phyloP scores from a whole-genome alignment of 2,888 invertebrate species.

The Trichopoda pennipes region DNA sequence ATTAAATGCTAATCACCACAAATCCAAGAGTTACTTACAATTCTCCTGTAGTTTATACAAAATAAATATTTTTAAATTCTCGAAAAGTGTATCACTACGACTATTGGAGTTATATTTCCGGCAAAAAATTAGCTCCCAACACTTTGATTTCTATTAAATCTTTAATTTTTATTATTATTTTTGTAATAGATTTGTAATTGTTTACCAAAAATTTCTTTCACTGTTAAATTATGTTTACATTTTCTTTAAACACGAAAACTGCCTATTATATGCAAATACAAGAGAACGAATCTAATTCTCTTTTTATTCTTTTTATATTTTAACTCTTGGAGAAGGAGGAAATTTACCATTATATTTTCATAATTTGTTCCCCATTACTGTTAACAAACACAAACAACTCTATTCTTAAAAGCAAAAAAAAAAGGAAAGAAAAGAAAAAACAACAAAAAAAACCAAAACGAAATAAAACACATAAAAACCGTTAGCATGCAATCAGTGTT shows the following conservation, averaged over 20 bases:
- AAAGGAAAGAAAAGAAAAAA: too few relatives aligned
- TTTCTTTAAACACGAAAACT: conserved; percentile 27
- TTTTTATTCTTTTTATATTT: conserved; percentile 8
- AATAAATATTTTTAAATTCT: too few relatives aligned
- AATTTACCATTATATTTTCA: conserved; percentile 3
- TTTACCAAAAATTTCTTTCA: conserved; percentile 25
- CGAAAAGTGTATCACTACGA: too few relatives aligned
- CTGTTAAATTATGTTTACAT: conserved; percentile 23
- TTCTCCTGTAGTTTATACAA: too few relatives aligned
- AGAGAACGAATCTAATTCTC: conserved; percentile 23
- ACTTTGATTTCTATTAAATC: too few relatives aligned
- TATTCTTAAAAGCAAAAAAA: conserved; percentile 20
- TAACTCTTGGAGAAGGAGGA: background rate
- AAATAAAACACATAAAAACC: conserved; percentile 12
- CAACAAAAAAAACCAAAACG: too few relatives aligned
- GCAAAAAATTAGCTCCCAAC: too few relatives aligned
- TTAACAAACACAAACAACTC: conserved; percentile 46
- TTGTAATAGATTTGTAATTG: too few relatives aligned
- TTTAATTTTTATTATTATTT: too few relatives aligned
- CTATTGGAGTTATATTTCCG: too few relatives aligned
- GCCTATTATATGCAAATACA: conserved; percentile 29
- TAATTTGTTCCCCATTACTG: conserved; percentile 52
- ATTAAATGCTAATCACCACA: too few relatives aligned
- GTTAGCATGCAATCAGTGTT: conserved; percentile 35
- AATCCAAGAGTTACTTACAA: too few relatives aligned